phyloP scores from a whole-genome alignment of 2,113 vertebrate genomes.

The Recurvirostra avosetta region DNA sequence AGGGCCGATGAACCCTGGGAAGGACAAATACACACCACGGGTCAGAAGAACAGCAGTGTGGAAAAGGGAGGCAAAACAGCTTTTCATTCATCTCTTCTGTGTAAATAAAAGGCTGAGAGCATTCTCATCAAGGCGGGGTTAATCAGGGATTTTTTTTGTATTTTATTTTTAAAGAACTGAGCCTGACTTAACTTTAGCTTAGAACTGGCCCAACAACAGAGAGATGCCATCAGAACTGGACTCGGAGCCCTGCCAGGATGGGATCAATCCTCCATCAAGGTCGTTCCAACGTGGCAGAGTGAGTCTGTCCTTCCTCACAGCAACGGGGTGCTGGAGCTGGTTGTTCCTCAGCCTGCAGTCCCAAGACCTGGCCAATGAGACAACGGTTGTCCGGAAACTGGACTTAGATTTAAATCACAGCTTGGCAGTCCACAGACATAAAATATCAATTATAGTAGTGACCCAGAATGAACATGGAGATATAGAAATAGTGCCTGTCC shows the following conservation, averaged over 20 bases:
- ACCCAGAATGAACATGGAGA: not conserved
- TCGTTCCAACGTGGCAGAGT: rapidly evolving
- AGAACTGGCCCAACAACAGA: not conserved
- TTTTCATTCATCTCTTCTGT: not conserved
- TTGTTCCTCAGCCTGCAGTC: rapidly evolving
- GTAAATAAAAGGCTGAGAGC: not conserved
- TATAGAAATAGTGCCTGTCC: not conserved
- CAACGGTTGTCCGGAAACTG: not conserved
- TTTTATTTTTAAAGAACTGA: not conserved
- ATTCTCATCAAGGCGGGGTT: not conserved
- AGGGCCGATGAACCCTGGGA: not conserved
- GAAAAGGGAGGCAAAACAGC: not conserved
- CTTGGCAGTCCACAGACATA: not conserved
- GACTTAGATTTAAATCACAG: not conserved
- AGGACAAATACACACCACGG: not conserved
- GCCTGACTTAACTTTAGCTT: not conserved
- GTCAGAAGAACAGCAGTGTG: not conserved
- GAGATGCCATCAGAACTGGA: not conserved
- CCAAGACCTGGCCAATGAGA: not conserved
- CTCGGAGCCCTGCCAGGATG: not conserved
- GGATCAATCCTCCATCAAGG: not conserved
- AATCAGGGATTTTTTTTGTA: not conserved
- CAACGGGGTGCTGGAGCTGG: rapidly evolving
- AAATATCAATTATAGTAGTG: not conserved
- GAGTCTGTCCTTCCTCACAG: not conserved